These are phyloP conservation scores for Orthosia incerta DNA, from an alignment of 2,888 invertebrate genomes.

Conservation along the genomic window DNA sequence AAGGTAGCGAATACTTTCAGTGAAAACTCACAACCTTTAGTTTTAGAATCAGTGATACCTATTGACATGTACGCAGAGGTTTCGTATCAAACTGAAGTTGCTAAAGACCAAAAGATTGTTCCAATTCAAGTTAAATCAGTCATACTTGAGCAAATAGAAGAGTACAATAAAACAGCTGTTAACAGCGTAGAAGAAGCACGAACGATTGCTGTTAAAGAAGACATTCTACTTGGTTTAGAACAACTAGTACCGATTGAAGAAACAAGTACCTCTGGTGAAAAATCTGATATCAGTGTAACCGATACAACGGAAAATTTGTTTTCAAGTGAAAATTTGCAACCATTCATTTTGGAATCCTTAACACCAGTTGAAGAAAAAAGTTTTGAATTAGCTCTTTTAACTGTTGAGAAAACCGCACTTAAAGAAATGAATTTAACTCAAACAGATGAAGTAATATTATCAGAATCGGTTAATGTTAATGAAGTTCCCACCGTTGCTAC, in stretches of 20 bases:
- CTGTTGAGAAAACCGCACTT: neutral
- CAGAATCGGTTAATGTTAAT: neutral
- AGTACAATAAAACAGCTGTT: neutral
- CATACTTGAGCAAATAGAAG: neutral
- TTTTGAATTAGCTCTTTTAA: neutral
- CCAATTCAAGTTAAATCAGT: neutral
- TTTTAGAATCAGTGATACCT: slow-evolving; percentile 2
- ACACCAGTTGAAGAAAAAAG: slow-evolving; percentile 9
- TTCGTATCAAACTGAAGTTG: neutral
- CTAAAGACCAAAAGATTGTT: neutral
- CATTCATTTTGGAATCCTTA: neutral
- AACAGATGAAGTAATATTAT: slow-evolving; percentile 5
- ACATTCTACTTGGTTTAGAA: slow-evolving; percentile 13
- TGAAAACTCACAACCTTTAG: slow-evolving; percentile 5
- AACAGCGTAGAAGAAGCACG: neutral
- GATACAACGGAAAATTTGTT: neutral
- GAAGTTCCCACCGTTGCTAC: neutral
- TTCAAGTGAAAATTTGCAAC: neutral
- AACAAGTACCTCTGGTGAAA: neutral
- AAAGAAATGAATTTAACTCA: neutral
- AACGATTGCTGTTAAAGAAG: slow-evolving; percentile 8
- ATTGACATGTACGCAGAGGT: neutral
- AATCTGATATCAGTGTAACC: neutral
- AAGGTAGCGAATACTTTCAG: neutral
- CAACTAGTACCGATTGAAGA: slow-evolving; percentile 5